Percentiles rank a stretch among this genome's conserved stretches.
phyloP scores from a whole-genome alignment of 2,888 invertebrate species.

The Sinelater perroti region DNA sequence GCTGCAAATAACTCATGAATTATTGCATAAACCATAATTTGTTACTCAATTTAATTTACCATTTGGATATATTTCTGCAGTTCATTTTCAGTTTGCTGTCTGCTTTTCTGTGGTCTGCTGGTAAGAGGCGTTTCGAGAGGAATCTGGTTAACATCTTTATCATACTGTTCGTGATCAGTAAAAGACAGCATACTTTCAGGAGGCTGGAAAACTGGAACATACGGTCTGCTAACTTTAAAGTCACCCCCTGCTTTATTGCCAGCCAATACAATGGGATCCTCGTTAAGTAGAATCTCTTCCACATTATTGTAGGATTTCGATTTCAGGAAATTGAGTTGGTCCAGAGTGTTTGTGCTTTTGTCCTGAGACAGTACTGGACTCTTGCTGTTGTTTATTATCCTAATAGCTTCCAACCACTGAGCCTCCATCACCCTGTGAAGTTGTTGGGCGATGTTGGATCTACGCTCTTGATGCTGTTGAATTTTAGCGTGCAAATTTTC shows the following conservation, averaged over 20 bases:
- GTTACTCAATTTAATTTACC: slow-evolving; percentile 50
- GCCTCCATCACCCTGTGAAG: slow-evolving; percentile 78
- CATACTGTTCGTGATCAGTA: slow-evolving; percentile 40
- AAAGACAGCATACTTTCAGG: slow-evolving; percentile 38
- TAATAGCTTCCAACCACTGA: slow-evolving; percentile 81
- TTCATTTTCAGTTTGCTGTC: slow-evolving; percentile 55
- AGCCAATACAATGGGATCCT: slow-evolving; percentile 7
- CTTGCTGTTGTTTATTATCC: slow-evolving; percentile 64
- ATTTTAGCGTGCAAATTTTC: slow-evolving; percentile 70
- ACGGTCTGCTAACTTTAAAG: slow-evolving; percentile 3
- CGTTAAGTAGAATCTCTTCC: slow-evolving; percentile 48
- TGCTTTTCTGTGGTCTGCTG: slow-evolving; percentile 46
- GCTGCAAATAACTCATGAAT: too few relatives aligned
- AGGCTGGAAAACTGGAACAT: slow-evolving; percentile 12
- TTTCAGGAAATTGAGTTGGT: slow-evolving; percentile 53
- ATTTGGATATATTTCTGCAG: slow-evolving; percentile 63
- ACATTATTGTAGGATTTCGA: slow-evolving; percentile 51
- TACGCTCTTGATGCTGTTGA: slow-evolving; percentile 62
- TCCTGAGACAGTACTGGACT: slow-evolving; percentile 45
- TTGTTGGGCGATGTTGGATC: slow-evolving; percentile 76
- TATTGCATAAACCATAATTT: slow-evolving; percentile 17
- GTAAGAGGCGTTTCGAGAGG: slow-evolving; percentile 55
- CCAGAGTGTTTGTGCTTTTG: slow-evolving; percentile 41
- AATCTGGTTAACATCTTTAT: slow-evolving; percentile 36
- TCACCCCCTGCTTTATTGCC: slow-evolving; percentile 9